Evolutionary conservation across 2,888 invertebrate species (phyloP).

Genomic region (Osedax frankpressi): DNA sequence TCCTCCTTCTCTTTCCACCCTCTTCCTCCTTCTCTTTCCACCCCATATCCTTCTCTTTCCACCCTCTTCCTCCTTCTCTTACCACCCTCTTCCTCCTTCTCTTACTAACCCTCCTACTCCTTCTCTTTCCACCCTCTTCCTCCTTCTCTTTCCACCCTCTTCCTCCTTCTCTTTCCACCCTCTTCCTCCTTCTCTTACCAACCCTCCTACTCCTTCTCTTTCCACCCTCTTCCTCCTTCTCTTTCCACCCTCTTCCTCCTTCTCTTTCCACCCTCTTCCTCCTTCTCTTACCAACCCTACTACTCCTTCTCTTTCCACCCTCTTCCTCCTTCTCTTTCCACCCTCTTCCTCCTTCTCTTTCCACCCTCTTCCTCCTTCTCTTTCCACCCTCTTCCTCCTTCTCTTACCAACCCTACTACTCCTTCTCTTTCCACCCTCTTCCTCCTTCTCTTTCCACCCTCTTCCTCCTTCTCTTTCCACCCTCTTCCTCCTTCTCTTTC

Average conservation of each 20-base stretch:
- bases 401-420: neutral
- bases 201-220: neutral
- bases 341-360: neutral
- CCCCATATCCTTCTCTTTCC: neutral
- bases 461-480: neutral
- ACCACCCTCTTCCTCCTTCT: neutral
- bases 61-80: too few species aligned
- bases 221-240: neutral
- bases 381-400: neutral
- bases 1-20: neutral
- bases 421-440: neutral
- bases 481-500: neutral
- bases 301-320: neutral
- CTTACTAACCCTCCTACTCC: neutral
- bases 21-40: constrained; percentile 2
- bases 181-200: too few species aligned
- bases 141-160: neutral
- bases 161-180: neutral
- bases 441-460: neutral
- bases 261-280: neutral
- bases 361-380: neutral
- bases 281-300: neutral
- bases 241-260: neutral
- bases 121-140: neutral
- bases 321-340: neutral